A percentile compares a stretch with the other conserved stretches of the same genome.
Conservation (phyloP, 2,113 vertebrate genomes). For the Lathamus discolor region DNA sequence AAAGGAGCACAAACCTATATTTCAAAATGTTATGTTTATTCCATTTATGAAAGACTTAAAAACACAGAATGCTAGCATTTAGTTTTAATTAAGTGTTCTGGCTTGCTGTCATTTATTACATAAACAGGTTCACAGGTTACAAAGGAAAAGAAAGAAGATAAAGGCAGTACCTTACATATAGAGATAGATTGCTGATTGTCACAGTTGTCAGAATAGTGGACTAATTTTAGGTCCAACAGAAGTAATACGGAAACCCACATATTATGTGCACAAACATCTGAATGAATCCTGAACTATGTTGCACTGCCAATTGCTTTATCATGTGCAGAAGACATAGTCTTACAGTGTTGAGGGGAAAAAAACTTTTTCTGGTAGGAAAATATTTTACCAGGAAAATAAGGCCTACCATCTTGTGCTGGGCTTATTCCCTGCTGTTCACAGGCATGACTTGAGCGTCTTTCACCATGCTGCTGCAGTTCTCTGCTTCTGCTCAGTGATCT, state of each 20-base stretch:
- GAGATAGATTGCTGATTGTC: not conserved
- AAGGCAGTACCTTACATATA: not conserved
- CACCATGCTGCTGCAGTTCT: not conserved
- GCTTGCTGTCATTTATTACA: not conserved
- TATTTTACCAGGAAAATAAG: not conserved
- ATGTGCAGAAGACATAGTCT: not conserved
- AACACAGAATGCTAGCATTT: not conserved
- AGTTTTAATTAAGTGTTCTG: not conserved
- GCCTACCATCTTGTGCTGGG: not conserved
- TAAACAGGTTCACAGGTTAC: not conserved
- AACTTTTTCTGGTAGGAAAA: not conserved
- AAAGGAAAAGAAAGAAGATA: not conserved
- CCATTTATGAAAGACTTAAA: not conserved
- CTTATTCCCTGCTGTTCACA: not conserved
- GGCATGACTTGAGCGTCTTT: not conserved
- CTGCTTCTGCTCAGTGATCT: not conserved
- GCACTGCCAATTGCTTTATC: not conserved
- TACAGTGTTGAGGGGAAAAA: not conserved
- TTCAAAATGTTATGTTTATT: not conserved
- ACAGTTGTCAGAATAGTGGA: not conserved
- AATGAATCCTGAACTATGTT: not conserved
- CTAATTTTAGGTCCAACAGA: not conserved
- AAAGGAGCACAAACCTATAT: not conserved
- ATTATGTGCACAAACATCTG: not conserved
- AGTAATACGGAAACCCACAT: accelerated